Percentiles rank a stretch among this genome's conserved stretches.
Evolutionary conservation across 2,888 invertebrate genomes (phyloP).

Genomic region (Pristionchus maxplancki): DNA sequence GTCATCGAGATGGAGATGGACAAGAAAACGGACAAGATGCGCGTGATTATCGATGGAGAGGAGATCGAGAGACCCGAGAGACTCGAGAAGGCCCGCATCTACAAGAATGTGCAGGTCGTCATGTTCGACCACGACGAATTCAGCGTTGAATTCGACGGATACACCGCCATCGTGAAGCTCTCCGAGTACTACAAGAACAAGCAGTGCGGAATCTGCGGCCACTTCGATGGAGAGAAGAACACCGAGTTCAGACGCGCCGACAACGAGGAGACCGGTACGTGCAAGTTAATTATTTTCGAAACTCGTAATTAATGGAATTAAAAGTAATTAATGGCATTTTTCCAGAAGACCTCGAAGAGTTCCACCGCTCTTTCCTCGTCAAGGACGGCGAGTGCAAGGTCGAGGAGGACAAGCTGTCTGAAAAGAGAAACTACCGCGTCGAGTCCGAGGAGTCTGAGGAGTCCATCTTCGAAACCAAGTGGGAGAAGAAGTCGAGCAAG

Average conservation of each 20-base stretch:
- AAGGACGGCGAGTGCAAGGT: slow-evolving; percentile 46
- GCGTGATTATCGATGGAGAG: slow-evolving; percentile 57
- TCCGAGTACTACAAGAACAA: slow-evolving; percentile 44
- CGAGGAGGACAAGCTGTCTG: slow-evolving; percentile 41
- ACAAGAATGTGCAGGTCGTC: slow-evolving; percentile 51
- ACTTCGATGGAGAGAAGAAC: slow-evolving; percentile 51
- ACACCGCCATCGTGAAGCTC: slow-evolving; percentile 27
- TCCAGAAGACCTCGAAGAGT: slow-evolving; percentile 48
- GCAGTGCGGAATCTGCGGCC: slow-evolving; percentile 60
- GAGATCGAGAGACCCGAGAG: not conserved
- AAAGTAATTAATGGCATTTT: not conserved
- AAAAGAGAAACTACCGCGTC: slow-evolving; percentile 42
- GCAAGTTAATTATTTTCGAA: too few species aligned
- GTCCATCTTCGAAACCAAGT: not conserved
- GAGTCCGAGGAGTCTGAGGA: not conserved
- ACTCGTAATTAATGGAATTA: too few species aligned
- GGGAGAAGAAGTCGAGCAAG: slow-evolving; percentile 49
- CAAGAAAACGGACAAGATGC: slow-evolving; percentile 55
- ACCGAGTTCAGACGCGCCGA: slow-evolving; percentile 57
- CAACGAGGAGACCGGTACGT: slow-evolving; percentile 53
- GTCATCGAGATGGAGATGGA: slow-evolving; percentile 41
- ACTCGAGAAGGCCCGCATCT: slow-evolving; percentile 33
- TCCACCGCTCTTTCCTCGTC: slow-evolving; percentile 53
- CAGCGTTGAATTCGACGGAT: slow-evolving; percentile 41
- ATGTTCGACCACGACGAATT: slow-evolving; percentile 55